These are phyloP conservation scores for Epinephelus moara DNA, from an alignment of 2,113 vertebrate species.

Conservation along the genomic window DNA sequence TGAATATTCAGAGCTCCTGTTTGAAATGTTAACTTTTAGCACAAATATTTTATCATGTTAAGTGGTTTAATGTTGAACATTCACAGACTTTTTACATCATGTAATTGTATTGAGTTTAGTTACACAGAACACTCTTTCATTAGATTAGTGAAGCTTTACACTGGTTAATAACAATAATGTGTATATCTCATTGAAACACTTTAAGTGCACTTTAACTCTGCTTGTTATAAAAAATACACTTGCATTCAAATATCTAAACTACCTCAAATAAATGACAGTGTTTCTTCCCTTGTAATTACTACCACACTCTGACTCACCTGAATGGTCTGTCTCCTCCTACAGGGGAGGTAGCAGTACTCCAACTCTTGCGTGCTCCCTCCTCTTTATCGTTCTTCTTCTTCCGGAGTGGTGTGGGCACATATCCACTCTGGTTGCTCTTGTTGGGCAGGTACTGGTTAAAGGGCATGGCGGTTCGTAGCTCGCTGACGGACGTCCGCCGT, in stretches of 20 bases:
- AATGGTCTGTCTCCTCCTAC: slow-evolving; percentile 91
- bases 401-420: slow-evolving; percentile 89
- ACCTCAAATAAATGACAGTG: background rate
- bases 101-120: background rate
- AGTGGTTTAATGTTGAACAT: background rate
- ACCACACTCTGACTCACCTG: slow-evolving; percentile 85
- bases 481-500: slow-evolving; percentile 90
- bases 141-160: background rate
- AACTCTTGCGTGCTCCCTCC: slow-evolving; percentile 91
- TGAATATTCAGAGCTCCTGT: background rate
- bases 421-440: slow-evolving; percentile 94
- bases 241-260: background rate
- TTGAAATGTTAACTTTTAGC: background rate
- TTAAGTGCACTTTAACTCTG: no score
- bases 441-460: slow-evolving; percentile 99
- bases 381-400: slow-evolving; percentile 89
- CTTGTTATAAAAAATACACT: background rate
- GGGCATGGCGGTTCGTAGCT: slow-evolving; percentile 92
- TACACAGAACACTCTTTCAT: background rate
- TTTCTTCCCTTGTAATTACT: background rate
- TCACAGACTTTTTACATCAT: background rate
- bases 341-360: slow-evolving; percentile 94
- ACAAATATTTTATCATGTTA: background rate
- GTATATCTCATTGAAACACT: background rate
- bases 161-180: background rate